Evolutionary conservation across 2,797 vertebrate species (phyloP).

Genomic region (Sebastes matsubarae): DNA sequence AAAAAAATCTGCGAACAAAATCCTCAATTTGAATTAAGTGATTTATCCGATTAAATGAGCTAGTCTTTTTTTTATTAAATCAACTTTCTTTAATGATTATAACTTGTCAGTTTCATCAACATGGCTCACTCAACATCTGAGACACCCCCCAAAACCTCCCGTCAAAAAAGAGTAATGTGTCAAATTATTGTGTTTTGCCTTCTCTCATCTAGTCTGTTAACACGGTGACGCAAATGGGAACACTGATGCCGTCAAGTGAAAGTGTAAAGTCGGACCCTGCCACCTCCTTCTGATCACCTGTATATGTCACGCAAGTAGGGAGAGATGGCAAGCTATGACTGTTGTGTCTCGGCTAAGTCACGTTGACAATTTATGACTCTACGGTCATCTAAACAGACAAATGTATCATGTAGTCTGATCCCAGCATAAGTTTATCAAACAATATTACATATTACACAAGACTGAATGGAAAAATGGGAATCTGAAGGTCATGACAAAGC

Average conservation of each 20-base stretch:
- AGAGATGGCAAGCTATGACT: background rate
- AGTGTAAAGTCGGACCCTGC: background rate
- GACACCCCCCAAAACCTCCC: background rate
- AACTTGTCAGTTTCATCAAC: too few relatives aligned
- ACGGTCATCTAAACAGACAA: background rate
- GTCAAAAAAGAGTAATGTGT: background rate
- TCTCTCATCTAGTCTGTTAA: background rate
- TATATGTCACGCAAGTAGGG: background rate
- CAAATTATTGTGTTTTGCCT: background rate
- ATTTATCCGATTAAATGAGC: too few relatives aligned
- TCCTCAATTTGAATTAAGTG: too few relatives aligned
- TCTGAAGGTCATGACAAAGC: background rate
- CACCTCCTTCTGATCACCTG: background rate
- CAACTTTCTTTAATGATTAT: too few relatives aligned
- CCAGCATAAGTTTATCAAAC: background rate
- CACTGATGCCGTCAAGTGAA: accelerated
- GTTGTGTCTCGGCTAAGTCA: background rate
- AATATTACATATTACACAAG: background rate
- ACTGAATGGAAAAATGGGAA: background rate
- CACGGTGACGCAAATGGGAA: background rate
- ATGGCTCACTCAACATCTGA: too few relatives aligned
- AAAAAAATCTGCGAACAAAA: too few relatives aligned
- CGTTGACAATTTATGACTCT: background rate
- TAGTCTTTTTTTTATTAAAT: too few relatives aligned
- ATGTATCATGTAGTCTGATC: background rate